Percentiles rank a stretch among this genome's conserved stretches.
Conservation (phyloP, 2,888 invertebrate species). For the Meteorus cinctellus region DNA sequence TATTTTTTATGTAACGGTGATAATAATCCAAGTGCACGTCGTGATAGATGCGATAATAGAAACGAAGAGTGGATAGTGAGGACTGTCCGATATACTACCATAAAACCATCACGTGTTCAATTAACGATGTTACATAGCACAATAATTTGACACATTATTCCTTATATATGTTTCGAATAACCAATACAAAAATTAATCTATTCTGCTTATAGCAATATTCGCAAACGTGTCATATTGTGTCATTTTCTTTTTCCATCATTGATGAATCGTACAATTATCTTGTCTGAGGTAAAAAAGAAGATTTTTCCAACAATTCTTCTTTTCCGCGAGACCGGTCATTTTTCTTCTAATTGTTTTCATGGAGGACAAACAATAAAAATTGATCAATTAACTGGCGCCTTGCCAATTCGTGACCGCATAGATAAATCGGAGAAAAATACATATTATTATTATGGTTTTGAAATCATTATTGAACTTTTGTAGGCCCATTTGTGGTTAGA, state of each 20-base stretch:
- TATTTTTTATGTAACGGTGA: neutral
- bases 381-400: conserved; percentile 7
- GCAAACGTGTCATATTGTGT: conserved; percentile 54
- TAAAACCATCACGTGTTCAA: neutral
- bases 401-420: neutral
- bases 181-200: conserved; percentile 67
- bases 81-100: neutral
- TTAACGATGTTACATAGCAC: neutral
- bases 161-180: conserved; percentile 54
- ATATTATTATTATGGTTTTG: conserved; percentile 43
- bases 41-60: neutral
- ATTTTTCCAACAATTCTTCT: neutral
- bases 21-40: neutral
- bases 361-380: conserved; percentile 7
- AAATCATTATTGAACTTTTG: conserved; percentile 57
- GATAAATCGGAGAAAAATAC: conserved; percentile 9
- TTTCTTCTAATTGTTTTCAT: neutral
- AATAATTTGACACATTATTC: conserved; percentile 46
- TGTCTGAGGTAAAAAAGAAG: conserved; percentile 30
- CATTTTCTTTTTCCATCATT: conserved; percentile 30
- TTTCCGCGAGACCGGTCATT: neutral
- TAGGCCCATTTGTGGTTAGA: conserved; percentile 76
- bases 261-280: conserved; percentile 47
- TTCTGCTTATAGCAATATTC: conserved; percentile 55
- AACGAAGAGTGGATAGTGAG: neutral